Percentiles rank a stretch among this genome's conserved stretches.
Conservation (phyloP, 1,140 invertebrate genomes). For the Rhynchophorus ferrugineus region DNA sequence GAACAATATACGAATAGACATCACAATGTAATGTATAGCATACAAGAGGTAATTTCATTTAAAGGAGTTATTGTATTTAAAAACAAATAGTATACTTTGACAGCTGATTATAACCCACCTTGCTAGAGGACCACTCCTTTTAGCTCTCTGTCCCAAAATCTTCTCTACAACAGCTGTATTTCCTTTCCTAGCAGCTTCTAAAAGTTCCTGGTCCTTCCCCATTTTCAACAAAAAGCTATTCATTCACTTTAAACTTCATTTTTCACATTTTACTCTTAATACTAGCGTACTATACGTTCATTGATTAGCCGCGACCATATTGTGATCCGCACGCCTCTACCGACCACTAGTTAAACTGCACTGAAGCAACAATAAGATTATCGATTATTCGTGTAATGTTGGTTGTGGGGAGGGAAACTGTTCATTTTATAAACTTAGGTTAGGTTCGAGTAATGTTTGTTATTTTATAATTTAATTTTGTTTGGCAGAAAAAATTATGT, state of each 20-base stretch:
- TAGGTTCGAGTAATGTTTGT: no score
- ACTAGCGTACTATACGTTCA: constrained; percentile 50
- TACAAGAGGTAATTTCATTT: no score
- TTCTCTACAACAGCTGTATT: constrained; percentile 84
- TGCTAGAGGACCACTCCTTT: constrained; percentile 85
- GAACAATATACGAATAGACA: no score
- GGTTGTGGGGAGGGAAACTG: no score
- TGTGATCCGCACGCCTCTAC: constrained; percentile 49
- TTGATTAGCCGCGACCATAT: constrained; percentile 68
- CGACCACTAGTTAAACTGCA: constrained; percentile 30
- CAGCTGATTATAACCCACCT: constrained; percentile 59
- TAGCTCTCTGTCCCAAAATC: constrained; percentile 79
- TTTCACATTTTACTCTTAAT: constrained; percentile 42
- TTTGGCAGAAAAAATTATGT: no score
- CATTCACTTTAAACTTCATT: constrained; percentile 46
- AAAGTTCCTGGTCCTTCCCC: constrained; percentile 93
- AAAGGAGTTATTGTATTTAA: constrained; percentile 7
- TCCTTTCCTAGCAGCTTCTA: constrained; percentile 89
- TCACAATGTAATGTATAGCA: no score
- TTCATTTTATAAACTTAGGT: no score
- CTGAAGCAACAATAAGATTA: background rate
- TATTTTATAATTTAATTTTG: no score
- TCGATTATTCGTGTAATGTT: background rate
- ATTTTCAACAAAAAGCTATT: constrained; percentile 47
- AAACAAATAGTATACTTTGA: constrained; percentile 21